Evolutionary conservation across 2,113 vertebrate species (phyloP).

Genomic region (Corvus moneduloides): DNA sequence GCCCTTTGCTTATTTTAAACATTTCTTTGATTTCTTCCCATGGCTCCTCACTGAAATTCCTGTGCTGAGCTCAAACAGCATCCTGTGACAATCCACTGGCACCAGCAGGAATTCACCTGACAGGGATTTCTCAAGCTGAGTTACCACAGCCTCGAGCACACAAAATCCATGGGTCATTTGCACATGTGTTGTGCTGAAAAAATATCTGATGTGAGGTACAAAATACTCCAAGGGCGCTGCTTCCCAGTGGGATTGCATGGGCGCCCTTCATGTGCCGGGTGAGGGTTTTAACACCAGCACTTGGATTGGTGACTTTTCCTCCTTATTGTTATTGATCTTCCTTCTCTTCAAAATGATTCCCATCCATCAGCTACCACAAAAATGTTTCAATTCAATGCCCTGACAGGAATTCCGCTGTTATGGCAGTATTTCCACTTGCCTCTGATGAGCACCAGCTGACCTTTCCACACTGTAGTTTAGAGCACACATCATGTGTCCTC

Average conservation of each 20-base stretch:
- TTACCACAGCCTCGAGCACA: not conserved
- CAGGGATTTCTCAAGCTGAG: not conserved
- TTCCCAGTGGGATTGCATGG: not conserved
- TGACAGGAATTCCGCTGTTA: not conserved
- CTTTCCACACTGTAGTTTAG: fast-evolving
- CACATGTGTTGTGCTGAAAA: not conserved
- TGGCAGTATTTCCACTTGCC: not conserved
- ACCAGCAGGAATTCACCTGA: not conserved
- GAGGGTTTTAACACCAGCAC: not conserved
- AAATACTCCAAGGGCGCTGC: not conserved
- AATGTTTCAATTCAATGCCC: not conserved
- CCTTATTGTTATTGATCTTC: not conserved
- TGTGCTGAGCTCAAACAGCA: not conserved
- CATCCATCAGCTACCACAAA: not conserved
- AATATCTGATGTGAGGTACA: not conserved
- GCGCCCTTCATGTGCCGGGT: fast-evolving
- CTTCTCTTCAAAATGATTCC: not conserved
- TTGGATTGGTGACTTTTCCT: no score
- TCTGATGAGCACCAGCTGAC: not conserved
- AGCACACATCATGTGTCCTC: not conserved
- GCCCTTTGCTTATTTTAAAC: not conserved
- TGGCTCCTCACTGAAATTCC: not conserved
- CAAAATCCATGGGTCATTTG: not conserved
- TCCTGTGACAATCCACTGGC: not conserved
- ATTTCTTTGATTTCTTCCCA: not conserved